Evolutionary conservation across 2,888 invertebrate species (phyloP), one percentile per base, ranked within the genome.

Genomic region (Ptycholaimellus sp.): DNA sequence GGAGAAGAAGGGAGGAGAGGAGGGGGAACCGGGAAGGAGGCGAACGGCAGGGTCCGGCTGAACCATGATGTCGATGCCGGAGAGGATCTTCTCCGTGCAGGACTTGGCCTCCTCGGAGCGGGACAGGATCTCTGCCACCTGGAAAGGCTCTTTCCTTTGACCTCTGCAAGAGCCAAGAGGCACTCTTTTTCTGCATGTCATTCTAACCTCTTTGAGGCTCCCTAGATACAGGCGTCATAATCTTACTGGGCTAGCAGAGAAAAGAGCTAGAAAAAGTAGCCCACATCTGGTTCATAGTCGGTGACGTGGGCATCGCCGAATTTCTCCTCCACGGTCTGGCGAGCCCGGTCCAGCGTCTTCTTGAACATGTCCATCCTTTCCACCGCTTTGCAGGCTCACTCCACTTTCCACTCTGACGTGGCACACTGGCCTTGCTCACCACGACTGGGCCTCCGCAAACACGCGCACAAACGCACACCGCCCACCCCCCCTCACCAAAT

Each of bases 361-460:
- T 42, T 42, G 16, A 42, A 21, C 16, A 34, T 17, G 23, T 42
- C 34, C 41, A 41, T 41, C n/a, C n/a, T n/a, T n/a, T n/a, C n/a
- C n/a, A n/a, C n/a, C n/a, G n/a, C n/a, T n/a, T n/a, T n/a, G n/a
- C n/a, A n/a, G n/a, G n/a, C n/a, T n/a, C n/a, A n/a, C n/a, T n/a
- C n/a, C n/a, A n/a, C n/a, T n/a, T n/a, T n/a, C n/a, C n/a, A n/a
- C n/a, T n/a, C n/a, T n/a, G n/a, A n/a, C n/a, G n/a, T n/a, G n/a
- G n/a, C n/a, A n/a, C n/a, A n/a, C n/a, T n/a, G n/a, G n/a, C n/a
- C n/a, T n/a, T n/a, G n/a, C n/a, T n/a, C n/a, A n/a, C n/a, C n/a
- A n/a, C n/a, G n/a, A n/a, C n/a, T n/a, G n/a, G n/a, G n/a, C n/a
- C n/a, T n/a, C n/a, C n/a, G n/a, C n/a, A n/a, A n/a, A n/a, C n/a